phyloP scores from a whole-genome alignment of 2,888 invertebrate species.

The Alsophila aescularia region DNA sequence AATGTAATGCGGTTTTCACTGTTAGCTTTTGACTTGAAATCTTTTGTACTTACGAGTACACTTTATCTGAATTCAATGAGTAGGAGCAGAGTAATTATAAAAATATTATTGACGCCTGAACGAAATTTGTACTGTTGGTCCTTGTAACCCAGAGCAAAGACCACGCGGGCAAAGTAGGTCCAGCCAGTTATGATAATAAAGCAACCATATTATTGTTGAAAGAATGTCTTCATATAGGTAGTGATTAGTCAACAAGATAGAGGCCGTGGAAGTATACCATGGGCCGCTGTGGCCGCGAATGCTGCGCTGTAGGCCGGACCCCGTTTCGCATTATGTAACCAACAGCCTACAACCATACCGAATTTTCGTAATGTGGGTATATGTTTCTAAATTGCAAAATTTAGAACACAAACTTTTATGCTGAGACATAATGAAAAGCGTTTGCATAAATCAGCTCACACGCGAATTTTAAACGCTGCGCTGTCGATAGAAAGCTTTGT shows the following conservation, averaged over 20 bases:
- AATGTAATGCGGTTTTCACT: too few species aligned
- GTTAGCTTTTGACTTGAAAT: too few species aligned
- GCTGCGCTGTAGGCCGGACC: conserved; percentile 26
- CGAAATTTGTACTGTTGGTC: too few species aligned
- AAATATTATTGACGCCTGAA: too few species aligned
- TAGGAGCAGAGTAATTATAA: too few species aligned
- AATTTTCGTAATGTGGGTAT: conserved; percentile 43
- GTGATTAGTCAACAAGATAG: conserved; percentile 19
- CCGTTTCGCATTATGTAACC: conserved; percentile 43
- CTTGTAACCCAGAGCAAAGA: too few species aligned
- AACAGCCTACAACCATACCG: conserved; percentile 35
- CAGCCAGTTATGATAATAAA: too few species aligned
- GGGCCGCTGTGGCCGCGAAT: not conserved
- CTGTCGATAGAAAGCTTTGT: not conserved
- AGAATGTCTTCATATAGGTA: conserved; percentile 11
- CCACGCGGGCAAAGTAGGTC: too few species aligned
- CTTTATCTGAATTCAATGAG: too few species aligned
- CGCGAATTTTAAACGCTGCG: conserved; percentile 10
- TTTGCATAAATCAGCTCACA: conserved; percentile 3
- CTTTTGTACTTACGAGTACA: too few species aligned
- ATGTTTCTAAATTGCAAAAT: conserved; percentile 43
- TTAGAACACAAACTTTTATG: conserved; percentile 33
- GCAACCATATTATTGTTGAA: too few species aligned
- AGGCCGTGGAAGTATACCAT: conserved; percentile 1
- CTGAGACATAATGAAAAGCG: conserved; percentile 10